These are phyloP conservation scores for Pollenia labialis DNA, from an alignment of 2,888 invertebrate genomes.

Conservation along the genomic window DNA sequence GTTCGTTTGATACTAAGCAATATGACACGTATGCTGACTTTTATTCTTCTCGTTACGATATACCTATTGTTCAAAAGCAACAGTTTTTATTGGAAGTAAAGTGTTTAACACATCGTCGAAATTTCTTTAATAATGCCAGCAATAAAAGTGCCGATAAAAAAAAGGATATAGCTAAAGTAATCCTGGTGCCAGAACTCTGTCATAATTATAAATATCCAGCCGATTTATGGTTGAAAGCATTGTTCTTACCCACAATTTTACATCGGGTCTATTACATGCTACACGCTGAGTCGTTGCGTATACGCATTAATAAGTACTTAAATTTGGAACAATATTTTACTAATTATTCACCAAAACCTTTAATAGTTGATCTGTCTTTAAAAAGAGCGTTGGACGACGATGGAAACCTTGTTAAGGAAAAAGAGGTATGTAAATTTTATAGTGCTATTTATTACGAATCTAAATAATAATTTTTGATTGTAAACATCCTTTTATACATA, in stretches of 20 bases:
- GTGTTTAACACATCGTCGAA: slow-evolving; percentile 80
- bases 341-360: slow-evolving; percentile 78
- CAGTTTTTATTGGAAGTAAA: slow-evolving; percentile 94
- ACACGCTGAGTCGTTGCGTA: slow-evolving; percentile 82
- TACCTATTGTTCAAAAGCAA: slow-evolving; percentile 84
- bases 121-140: slow-evolving; percentile 81
- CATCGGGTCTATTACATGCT: slow-evolving; percentile 86
- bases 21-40: slow-evolving; percentile 89
- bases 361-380: slow-evolving; percentile 80
- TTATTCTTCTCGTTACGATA: slow-evolving; percentile 89
- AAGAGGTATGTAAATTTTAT: slow-evolving; percentile 71
- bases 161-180: slow-evolving; percentile 84
- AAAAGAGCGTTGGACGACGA: slow-evolving; percentile 78
- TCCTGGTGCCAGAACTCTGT: slow-evolving; percentile 95
- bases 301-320: slow-evolving; percentile 81
- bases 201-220: slow-evolving; percentile 89
- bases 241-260: slow-evolving; percentile 92
- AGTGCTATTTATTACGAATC: not conserved
- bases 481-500: too few species aligned
- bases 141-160: slow-evolving; percentile 79
- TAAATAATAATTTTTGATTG: not conserved
- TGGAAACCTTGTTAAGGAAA: slow-evolving; percentile 76
- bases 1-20: slow-evolving; percentile 86
- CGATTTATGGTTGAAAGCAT: slow-evolving; percentile 93
- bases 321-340: slow-evolving; percentile 72